These are phyloP conservation scores for Elephas maximus DNA, from an alignment of 2,113 vertebrate species.

Conservation along the genomic window DNA sequence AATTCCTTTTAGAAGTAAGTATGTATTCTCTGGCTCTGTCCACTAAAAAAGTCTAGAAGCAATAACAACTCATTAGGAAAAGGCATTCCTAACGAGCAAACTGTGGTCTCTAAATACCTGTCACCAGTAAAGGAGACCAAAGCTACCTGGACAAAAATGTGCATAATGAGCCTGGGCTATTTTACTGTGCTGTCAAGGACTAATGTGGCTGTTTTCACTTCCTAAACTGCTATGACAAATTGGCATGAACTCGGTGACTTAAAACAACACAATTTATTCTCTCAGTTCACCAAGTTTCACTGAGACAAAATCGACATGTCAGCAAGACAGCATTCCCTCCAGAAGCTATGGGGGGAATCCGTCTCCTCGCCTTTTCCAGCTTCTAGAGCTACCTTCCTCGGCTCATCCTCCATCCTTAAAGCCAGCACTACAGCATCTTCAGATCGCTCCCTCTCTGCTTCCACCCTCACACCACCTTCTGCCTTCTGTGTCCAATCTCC, in stretches of 20 bases:
- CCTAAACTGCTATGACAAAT: not conserved
- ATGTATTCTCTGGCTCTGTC: not conserved
- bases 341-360: not conserved
- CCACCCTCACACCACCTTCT: not conserved
- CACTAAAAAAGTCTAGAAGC: not conserved
- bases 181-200: not conserved
- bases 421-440: not conserved
- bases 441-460: not conserved
- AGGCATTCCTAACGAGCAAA: not conserved
- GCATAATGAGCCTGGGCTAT: not conserved
- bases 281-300: not conserved
- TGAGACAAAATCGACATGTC: not conserved
- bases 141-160: not conserved
- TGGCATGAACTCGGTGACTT: not conserved
- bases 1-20: not conserved
- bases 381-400: not conserved
- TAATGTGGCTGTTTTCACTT: not conserved
- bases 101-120: not conserved
- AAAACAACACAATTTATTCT: not conserved
- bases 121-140: not conserved
- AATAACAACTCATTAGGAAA: not conserved
- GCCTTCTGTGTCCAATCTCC: not conserved
- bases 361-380: not conserved
- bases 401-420: not conserved
- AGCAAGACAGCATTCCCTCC: not conserved